Conservation (phyloP, 1,140 invertebrate species). For the Bombus polaris region DNA sequence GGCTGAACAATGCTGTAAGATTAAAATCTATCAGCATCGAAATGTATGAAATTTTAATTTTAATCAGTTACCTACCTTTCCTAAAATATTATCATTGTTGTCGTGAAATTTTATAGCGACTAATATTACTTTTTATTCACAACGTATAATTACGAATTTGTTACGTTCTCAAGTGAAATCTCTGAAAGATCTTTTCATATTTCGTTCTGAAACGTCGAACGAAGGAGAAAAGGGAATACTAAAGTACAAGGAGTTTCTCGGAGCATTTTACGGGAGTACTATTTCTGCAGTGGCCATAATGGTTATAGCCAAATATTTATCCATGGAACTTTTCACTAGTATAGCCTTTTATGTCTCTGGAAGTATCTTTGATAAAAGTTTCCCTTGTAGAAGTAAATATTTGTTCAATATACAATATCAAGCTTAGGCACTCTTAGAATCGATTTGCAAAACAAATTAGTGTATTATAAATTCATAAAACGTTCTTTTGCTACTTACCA, state of each 20-base stretch:
- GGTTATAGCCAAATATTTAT: slow-evolving; percentile 3
- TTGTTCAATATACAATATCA: no score
- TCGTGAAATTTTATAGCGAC: no score
- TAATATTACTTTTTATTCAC: no score
- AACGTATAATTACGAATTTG: neutral
- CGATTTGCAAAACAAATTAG: neutral
- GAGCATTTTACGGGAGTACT: neutral
- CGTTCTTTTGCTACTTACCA: neutral
- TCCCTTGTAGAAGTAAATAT: neutral
- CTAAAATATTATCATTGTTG: no score
- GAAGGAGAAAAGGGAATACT: neutral
- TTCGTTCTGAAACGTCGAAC: neutral
- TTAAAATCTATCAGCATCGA: slow-evolving; percentile 3
- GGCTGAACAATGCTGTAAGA: slow-evolving; percentile 3
- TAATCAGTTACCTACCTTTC: no score
- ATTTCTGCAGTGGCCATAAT: neutral
- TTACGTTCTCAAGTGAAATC: neutral
- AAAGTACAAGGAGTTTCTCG: neutral
- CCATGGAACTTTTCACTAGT: neutral
- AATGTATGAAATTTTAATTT: neutral
- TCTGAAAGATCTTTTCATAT: neutral
- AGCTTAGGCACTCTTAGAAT: neutral
- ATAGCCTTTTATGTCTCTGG: no score
- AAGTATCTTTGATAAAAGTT: neutral
- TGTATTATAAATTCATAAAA: neutral